These are phyloP conservation scores for Vulpes vulpes DNA, from an alignment of 2,113 vertebrate species.

Conservation along the genomic window DNA sequence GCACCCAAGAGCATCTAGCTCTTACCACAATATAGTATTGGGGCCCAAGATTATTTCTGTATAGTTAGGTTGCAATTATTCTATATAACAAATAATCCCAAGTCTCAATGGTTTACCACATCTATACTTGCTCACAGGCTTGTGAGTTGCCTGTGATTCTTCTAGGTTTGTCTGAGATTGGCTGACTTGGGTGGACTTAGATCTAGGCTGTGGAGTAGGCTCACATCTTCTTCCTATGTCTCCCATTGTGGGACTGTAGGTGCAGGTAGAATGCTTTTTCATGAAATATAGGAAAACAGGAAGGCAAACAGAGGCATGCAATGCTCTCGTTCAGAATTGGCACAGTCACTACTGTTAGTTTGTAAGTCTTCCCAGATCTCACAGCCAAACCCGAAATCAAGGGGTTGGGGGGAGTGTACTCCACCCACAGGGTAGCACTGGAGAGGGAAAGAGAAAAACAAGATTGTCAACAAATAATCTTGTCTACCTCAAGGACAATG, in stretches of 20 bases:
- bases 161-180: not conserved
- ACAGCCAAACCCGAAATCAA: not conserved
- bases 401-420: rapidly evolving
- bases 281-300: not conserved
- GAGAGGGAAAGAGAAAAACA: not conserved
- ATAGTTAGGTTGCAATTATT: not conserved
- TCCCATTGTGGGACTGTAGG: not conserved
- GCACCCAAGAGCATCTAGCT: not conserved
- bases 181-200: not conserved
- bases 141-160: not conserved
- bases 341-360: not conserved
- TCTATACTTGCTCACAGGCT: not conserved
- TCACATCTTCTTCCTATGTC: not conserved
- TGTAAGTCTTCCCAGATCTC: not conserved
- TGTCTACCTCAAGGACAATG: not conserved
- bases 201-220: not conserved
- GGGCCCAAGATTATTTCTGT: not conserved
- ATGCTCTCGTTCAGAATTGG: not conserved
- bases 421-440: not conserved
- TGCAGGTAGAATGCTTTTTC: too few relatives aligned
- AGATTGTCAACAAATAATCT: not conserved
- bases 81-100: not conserved
- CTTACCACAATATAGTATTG: not conserved
- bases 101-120: not conserved
- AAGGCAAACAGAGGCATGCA: not conserved